Evolutionary conservation across 1,140 invertebrate genomes (phyloP), one percentile per base, ranked within the genome.

Genomic region (Muscidifurax raptorellus): DNA sequence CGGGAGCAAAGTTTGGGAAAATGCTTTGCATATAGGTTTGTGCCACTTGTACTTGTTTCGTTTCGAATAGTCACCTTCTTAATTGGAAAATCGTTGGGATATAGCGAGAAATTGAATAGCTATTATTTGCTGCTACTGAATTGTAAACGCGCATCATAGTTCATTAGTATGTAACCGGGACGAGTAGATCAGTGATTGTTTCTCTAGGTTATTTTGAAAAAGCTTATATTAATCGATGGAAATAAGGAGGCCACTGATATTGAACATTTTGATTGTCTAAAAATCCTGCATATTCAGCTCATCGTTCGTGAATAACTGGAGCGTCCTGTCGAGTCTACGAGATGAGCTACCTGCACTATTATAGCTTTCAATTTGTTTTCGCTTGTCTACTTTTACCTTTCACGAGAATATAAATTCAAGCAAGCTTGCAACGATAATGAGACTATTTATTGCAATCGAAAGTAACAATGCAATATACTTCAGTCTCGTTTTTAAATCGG

Each of bases 261-360:
- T 52, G 64, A 67, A 79, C 67, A 79, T 80, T 10, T 80, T 80
- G n/a, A 80, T 71, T 71, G 64, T 81, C 22, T 36, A 44, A 9
- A 30, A 72, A 72, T 81, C 30, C 28, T 22, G 52, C 9, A n/a
- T n/a, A 71, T 18, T 32, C n/a, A 4, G 40, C 44, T 47, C 44
- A 10, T 12, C 9, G 44, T 36, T n/a, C 69, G 28, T 74, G 69
- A 71, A 13, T 12, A 28, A 40, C 36, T 13, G 32, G 40, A 32
- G n/a, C 32, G 79, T 52, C 40, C 40, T 0, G 15, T 52, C 47
- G 18, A 52, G 47, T 22, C 13, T 22, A 4, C 0, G 47, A 52
- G 47, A 22, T 52, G 18, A 52, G 18, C 47, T 52, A 13, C 47
- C n/a, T n/a, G n/a, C 18, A 22, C 47, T 52, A 22, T 18, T 12